Base-by-base conservation (phyloP, 2,797 vertebrate genomes). In the Micropoecilia bifurca region DNA sequence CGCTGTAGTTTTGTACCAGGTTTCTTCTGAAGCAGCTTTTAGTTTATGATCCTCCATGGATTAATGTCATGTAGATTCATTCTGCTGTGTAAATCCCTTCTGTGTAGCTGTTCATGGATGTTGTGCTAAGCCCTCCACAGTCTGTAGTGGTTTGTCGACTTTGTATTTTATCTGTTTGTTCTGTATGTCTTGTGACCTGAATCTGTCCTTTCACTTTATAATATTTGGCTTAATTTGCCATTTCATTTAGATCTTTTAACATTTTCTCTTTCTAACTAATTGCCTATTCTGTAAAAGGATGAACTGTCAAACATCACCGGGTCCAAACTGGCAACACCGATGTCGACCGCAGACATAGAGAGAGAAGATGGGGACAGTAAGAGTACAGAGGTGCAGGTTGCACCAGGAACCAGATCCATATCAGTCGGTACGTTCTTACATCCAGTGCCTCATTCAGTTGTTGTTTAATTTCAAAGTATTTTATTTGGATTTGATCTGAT, bases 241-340 rank as follows among this genome's bases (percentile, higher is more conserved):
- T 69, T 69, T 25, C 5, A 43, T 43, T 28, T 45, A 57, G 36
- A 10, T 8, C 20, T 20, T 25, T 53, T 7, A 55, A 53, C 22
- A 14, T 14, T 14, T 25, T 9, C 14, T 47, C 6, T 33, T 7
- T 46, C 47, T 77, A 43, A 74, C 74, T 33, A 22, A 55, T 13
- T 57, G 4, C 3, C n/a, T 77, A 81, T 83, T 61, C 85, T 12
- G n/a, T 95, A 91, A 75, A 94, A 99, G 98, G 98, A 99, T 89
- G 98, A 99, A 90, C 95, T 99, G 75, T 97, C 97, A 33, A 96
- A 97, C 81, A 91, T 97, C 83, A 95, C 95, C 72, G 96, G 96
- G 83, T 97, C 97, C 83, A 98, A 97, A 92, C 96, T 95, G 0
- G 96, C 95, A 85, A 95, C 96, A 0, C 96, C 95, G 18, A 95